phyloP scores from a whole-genome alignment of 2,113 vertebrate genomes.

The Taxidea taxus region DNA sequence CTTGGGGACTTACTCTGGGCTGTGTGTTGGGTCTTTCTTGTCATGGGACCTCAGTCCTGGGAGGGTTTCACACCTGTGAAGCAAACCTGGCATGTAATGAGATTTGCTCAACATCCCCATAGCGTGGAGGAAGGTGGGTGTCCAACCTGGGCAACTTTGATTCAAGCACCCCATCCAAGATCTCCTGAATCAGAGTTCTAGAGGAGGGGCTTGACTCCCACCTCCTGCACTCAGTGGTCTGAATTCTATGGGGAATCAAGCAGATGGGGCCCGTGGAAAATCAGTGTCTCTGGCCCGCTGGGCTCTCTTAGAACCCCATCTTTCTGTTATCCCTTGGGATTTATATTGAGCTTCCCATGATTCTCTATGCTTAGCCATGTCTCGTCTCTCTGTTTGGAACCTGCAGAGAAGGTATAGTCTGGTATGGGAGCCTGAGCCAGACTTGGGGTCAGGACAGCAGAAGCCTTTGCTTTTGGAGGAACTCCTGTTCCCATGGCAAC shows the following conservation, averaged over 20 bases:
- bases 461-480: background rate
- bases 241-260: background rate
- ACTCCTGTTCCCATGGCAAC: slow-evolving; percentile 40
- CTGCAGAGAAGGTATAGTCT: background rate
- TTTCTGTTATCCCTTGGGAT: background rate
- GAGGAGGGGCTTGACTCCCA: background rate
- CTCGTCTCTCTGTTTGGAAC: background rate
- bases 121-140: background rate
- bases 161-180: background rate
- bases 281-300: background rate
- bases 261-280: background rate
- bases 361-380: background rate
- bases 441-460: background rate
- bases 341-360: background rate
- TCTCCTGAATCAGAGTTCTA: background rate
- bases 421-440: background rate
- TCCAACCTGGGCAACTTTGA: background rate
- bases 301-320: background rate
- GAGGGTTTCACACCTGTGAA: background rate
- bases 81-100: background rate
- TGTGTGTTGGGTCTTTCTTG: background rate
- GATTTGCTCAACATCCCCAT: background rate
- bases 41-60: background rate
- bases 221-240: background rate
- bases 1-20: background rate